A percentile compares a stretch with the other conserved stretches of the same genome.
phyloP scores from a whole-genome alignment of 2,797 vertebrate genomes.

The Acropternis orthonyx region DNA sequence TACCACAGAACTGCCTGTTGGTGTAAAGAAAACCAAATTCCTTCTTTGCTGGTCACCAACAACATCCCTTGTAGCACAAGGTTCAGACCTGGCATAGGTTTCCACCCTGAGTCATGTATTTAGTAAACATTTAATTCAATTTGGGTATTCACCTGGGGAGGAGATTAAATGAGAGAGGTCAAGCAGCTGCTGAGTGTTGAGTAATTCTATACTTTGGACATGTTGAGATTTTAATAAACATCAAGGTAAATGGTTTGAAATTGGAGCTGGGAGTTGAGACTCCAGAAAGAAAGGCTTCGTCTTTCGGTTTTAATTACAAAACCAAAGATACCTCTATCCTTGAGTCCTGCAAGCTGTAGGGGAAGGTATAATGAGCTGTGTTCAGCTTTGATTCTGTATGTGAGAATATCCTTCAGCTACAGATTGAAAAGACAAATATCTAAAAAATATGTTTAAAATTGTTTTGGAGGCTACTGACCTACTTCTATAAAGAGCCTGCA shows the following conservation, averaged over 20 bases:
- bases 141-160: slow-evolving; percentile 43
- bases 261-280: slow-evolving; percentile 51
- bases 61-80: background rate
- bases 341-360: slow-evolving; percentile 1
- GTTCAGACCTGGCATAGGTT: background rate
- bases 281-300: slow-evolving; percentile 16
- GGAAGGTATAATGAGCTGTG: slow-evolving; percentile 27
- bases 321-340: slow-evolving; percentile 48
- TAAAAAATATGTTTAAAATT: background rate
- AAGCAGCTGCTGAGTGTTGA: slow-evolving; percentile 65
- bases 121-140: slow-evolving; percentile 64
- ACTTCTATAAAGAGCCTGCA: background rate
- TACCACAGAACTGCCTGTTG: background rate
- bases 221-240: slow-evolving; percentile 69
- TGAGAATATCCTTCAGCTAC: slow-evolving; percentile 47
- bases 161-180: slow-evolving; percentile 65
- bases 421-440: slow-evolving; percentile 7
- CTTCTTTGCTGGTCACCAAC: background rate
- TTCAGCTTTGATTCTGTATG: slow-evolving; percentile 43
- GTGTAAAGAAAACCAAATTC: background rate
- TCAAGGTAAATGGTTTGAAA: slow-evolving; percentile 75
- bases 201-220: slow-evolving; percentile 68
- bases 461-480: background rate
- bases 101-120: slow-evolving; percentile 21
- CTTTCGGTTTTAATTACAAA: slow-evolving; percentile 74